phyloP scores from a whole-genome alignment of 2,113 vertebrate genomes.

The Oreotrochilus melanogaster region DNA sequence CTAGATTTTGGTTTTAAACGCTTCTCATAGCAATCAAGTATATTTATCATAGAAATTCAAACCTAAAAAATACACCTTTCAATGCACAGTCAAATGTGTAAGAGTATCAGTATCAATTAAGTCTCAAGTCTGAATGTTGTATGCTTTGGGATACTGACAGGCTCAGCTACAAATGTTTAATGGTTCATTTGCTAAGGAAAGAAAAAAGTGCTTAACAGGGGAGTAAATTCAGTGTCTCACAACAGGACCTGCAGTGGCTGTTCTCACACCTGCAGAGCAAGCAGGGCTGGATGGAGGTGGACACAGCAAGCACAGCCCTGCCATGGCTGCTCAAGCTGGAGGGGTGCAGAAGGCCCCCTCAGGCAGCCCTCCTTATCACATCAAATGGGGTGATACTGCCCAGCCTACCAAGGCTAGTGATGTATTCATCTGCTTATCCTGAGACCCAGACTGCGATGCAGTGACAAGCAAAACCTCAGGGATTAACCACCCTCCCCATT shows the following conservation, averaged over 20 bases:
- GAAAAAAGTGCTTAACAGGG: neutral
- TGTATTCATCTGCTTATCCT: neutral
- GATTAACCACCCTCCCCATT: neutral
- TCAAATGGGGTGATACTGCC: neutral
- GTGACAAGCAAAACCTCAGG: neutral
- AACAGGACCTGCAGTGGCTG: fast-evolving
- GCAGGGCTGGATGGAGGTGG: neutral
- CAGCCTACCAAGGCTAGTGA: neutral
- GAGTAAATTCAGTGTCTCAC: neutral
- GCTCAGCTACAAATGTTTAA: neutral
- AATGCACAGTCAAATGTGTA: neutral
- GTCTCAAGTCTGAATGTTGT: neutral
- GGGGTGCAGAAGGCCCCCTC: neutral
- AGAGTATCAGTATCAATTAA: neutral
- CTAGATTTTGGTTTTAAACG: neutral
- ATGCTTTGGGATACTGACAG: neutral
- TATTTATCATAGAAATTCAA: neutral
- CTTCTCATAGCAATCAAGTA: neutral
- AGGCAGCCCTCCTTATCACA: neutral
- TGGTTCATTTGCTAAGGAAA: neutral
- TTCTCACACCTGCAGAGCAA: neutral
- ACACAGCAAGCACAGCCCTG: neutral
- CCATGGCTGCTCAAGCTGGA: fast-evolving
- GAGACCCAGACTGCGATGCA: neutral
- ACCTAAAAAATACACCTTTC: neutral